Evolutionary conservation across 37 sponge, comb jelly and placozoan species (phyloP).

Genomic region (Trichoplax adhaerens): DNA sequence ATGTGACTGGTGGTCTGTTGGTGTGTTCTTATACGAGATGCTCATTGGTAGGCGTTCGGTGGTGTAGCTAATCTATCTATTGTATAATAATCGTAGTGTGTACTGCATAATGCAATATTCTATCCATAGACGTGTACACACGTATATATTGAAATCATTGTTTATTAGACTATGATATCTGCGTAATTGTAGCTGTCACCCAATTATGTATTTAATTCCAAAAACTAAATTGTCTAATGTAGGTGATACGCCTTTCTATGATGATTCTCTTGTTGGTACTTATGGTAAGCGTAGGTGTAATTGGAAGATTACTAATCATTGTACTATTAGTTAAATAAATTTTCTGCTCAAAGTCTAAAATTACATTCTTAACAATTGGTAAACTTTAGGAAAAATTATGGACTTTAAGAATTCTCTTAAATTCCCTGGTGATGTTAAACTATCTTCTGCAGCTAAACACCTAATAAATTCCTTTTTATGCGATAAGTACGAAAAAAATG

Average conservation of each 20-base stretch:
- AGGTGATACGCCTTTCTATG: slow-evolving; percentile 93
- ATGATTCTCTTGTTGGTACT: slow-evolving; percentile 80
- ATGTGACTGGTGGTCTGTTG: slow-evolving; percentile 99
- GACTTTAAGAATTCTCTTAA: slow-evolving; percentile 57
- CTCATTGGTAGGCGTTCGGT: slow-evolving; percentile 8
- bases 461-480: slow-evolving; percentile 52
- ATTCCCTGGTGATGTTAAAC: slow-evolving; percentile 46
- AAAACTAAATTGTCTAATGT: neutral
- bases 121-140: no score
- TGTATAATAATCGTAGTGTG: neutral
- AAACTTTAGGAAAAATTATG: slow-evolving; percentile 64
- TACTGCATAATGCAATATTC: no score
- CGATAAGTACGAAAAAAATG: slow-evolving; percentile 32
- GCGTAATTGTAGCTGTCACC: neutral
- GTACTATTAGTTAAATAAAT: neutral
- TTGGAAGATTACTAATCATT: neutral
- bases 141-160: no score
- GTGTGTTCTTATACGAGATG: slow-evolving; percentile 90
- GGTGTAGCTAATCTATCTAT: neutral
- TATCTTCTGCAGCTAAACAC: slow-evolving; percentile 40
- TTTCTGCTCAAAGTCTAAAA: slow-evolving; percentile 1
- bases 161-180: no score
- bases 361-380: neutral
- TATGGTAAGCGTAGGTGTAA: slow-evolving; percentile 41
- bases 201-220: slow-evolving; percentile 2